Evolutionary conservation across 2,797 vertebrate genomes (phyloP).

Genomic region (Alfaro cultratus): DNA sequence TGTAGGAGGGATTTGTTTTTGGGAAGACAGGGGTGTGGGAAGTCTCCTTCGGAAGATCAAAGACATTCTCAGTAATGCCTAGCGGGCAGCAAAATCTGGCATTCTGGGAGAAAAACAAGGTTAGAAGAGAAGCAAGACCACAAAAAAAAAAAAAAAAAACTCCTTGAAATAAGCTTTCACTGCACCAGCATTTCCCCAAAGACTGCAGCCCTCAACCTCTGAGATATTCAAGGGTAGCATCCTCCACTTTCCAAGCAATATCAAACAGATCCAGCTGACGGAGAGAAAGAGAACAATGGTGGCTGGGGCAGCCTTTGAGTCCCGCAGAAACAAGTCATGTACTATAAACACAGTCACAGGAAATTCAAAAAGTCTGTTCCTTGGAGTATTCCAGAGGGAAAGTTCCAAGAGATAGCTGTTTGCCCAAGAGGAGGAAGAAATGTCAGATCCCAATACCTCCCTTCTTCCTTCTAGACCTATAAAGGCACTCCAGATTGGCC

Average conservation of each 20-base stretch:
- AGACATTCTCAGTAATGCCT: constrained; percentile 73
- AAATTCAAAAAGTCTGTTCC: constrained; percentile 66
- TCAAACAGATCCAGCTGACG: constrained; percentile 63
- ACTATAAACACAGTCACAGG: constrained; percentile 73
- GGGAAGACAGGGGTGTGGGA: constrained; percentile 63
- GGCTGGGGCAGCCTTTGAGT: constrained; percentile 49
- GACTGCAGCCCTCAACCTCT: constrained; percentile 49
- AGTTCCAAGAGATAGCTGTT: constrained; percentile 54
- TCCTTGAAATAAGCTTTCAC: constrained; percentile 37
- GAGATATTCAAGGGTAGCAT: constrained; percentile 40
- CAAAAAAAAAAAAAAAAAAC: constrained; percentile 26
- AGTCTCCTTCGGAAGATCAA: constrained; percentile 74
- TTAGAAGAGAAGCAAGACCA: constrained; percentile 39
- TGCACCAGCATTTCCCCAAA: constrained; percentile 21
- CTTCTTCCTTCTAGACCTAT: constrained; percentile 69
- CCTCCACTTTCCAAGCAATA: constrained; percentile 60
- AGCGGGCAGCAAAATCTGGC: constrained; percentile 64
- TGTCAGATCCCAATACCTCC: constrained; percentile 28
- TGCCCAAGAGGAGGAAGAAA: constrained; percentile 62
- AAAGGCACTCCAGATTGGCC: constrained; percentile 81
- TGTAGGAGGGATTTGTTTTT: constrained; percentile 44
- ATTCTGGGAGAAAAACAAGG: constrained; percentile 45
- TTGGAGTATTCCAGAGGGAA: constrained; percentile 66
- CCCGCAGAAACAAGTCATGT: constrained; percentile 71
- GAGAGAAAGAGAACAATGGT: constrained; percentile 60